phyloP scores from a whole-genome alignment of 2,113 vertebrate genomes.

The Toxotes jaculatrix region DNA sequence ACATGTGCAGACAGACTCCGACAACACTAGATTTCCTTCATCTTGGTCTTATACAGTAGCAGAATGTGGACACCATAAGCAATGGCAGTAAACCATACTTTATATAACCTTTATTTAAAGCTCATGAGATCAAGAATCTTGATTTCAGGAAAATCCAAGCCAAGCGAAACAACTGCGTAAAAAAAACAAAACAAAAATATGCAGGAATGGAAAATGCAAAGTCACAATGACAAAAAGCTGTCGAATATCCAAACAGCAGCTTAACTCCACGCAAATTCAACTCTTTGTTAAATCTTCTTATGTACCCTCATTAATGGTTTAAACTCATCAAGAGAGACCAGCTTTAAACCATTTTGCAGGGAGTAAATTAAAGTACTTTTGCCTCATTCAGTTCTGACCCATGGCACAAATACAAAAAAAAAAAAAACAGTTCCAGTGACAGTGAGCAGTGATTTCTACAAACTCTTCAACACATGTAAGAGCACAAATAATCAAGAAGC shows the following conservation, averaged over 20 bases:
- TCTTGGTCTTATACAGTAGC: conserved; percentile 14
- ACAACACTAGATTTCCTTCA: conserved; percentile 9
- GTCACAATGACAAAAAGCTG: conserved; percentile 54
- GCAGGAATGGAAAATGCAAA: conserved; percentile 51
- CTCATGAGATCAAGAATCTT: conserved; percentile 5
- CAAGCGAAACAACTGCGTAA: background rate
- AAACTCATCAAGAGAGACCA: conserved; percentile 44
- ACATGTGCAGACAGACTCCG: conserved; percentile 50
- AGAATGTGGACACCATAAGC: background rate
- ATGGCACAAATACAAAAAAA: background rate
- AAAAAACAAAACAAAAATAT: background rate
- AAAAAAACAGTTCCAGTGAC: conserved; percentile 30
- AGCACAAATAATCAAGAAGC: conserved; percentile 27
- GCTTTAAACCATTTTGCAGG: conserved; percentile 39
- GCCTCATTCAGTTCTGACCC: conserved; percentile 14
- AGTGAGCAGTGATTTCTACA: conserved; percentile 12
- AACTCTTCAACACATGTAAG: conserved; percentile 2
- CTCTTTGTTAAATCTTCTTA: conserved; percentile 48
- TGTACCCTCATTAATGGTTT: conserved; percentile 48
- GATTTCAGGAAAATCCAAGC: background rate
- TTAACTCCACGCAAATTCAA: conserved; percentile 45
- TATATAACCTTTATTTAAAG: conserved; percentile 22
- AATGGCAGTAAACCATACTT: conserved; percentile 3
- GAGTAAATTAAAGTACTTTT: conserved; percentile 31
- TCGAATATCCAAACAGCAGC: conserved; percentile 41